Evolutionary conservation across 2,113 vertebrate genomes (phyloP).

Genomic region (Onychostruthus taczanowskii): DNA sequence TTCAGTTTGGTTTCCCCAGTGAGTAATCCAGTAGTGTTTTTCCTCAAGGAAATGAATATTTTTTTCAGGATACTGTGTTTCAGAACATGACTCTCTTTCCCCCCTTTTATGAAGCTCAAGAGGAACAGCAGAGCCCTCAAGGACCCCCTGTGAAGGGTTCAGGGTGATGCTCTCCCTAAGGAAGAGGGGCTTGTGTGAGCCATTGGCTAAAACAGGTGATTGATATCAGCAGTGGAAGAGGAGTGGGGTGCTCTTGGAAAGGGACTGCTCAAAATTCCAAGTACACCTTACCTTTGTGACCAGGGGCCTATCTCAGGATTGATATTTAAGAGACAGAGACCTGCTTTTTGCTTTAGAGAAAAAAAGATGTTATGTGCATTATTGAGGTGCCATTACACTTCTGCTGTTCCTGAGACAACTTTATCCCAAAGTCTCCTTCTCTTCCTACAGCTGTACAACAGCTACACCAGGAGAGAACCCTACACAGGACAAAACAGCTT

Average conservation of each 20-base stretch:
- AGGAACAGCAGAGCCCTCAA: neutral
- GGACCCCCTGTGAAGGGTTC: neutral
- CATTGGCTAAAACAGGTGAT: neutral
- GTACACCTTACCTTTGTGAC: neutral
- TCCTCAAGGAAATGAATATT: neutral
- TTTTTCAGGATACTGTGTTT: neutral
- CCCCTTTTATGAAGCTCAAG: neutral
- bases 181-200: neutral
- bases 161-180: neutral
- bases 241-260: neutral
- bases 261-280: neutral
- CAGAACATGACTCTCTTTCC: neutral
- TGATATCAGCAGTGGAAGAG: neutral
- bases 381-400: neutral
- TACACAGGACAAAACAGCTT: neutral
- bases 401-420: neutral
- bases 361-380: neutral
- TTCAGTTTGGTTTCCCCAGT: neutral
- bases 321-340: neutral
- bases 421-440: neutral
- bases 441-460: neutral
- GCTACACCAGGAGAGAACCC: neutral
- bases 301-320: rapidly evolving
- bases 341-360: neutral
- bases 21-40: neutral